phyloP scores from a whole-genome alignment of 2,797 vertebrate species.

The Poeciliopsis infans region DNA sequence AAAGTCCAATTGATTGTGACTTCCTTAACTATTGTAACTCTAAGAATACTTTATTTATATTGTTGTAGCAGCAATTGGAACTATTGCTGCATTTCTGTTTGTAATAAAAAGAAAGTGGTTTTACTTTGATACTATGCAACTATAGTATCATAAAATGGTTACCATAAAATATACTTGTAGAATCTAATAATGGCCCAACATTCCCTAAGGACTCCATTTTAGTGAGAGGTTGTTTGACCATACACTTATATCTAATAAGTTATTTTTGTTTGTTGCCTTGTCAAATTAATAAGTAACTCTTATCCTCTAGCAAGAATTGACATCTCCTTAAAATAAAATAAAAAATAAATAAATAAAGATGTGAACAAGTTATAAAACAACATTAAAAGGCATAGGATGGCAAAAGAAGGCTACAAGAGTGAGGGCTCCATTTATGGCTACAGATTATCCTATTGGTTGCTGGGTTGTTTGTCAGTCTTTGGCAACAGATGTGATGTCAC shows the following conservation, averaged over 20 bases:
- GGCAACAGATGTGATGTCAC: slow-evolving; percentile 80
- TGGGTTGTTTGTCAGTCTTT: slow-evolving; percentile 53
- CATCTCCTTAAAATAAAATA: slow-evolving; percentile 13
- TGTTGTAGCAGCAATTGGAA: not conserved
- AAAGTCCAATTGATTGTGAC: not conserved
- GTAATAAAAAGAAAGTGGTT: not conserved
- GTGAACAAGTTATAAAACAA: slow-evolving; percentile 33
- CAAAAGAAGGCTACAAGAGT: slow-evolving; percentile 9
- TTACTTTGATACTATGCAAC: not conserved
- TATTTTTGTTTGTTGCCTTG: slow-evolving; percentile 14
- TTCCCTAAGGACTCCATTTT: slow-evolving; percentile 54
- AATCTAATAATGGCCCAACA: not conserved
- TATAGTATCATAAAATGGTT: not conserved
- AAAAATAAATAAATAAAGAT: not conserved
- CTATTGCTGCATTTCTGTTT: not conserved
- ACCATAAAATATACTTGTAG: not conserved
- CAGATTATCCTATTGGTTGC: slow-evolving; percentile 69
- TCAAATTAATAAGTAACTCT: not conserved
- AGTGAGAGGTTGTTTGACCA: slow-evolving; percentile 41
- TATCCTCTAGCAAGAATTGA: not conserved
- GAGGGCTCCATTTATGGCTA: slow-evolving; percentile 81
- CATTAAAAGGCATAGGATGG: slow-evolving; percentile 30
- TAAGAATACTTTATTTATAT: not conserved
- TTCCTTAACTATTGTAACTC: not conserved
- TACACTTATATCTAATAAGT: slow-evolving; percentile 19